Conservation (phyloP, 2,888 invertebrate genomes). For the Pachliopta kotzebuea region DNA sequence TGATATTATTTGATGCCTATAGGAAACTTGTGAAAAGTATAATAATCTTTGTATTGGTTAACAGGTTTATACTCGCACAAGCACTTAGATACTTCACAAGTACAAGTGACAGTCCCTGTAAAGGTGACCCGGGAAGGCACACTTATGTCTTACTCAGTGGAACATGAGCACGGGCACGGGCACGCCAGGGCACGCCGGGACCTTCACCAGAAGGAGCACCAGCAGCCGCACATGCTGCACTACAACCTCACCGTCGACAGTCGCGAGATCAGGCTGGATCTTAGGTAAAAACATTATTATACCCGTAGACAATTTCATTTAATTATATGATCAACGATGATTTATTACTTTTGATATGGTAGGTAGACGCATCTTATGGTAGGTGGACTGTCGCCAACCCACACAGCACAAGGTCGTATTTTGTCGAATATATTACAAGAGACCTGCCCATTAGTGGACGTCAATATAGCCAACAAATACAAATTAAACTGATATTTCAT, state of each 20-base stretch:
- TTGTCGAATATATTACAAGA: too few relatives aligned
- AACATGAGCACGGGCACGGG: slow-evolving; percentile 75
- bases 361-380: too few relatives aligned
- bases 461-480: too few relatives aligned
- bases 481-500: too few relatives aligned
- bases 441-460: too few relatives aligned
- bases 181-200: slow-evolving; percentile 76
- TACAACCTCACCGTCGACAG: slow-evolving; percentile 75
- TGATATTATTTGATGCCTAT: too few relatives aligned
- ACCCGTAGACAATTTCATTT: too few relatives aligned
- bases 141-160: slow-evolving; percentile 78
- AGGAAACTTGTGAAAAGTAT: neutral
- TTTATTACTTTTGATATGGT: too few relatives aligned
- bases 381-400: too few relatives aligned
- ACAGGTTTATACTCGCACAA: slow-evolving; percentile 75
- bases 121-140: slow-evolving; percentile 81
- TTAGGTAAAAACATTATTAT: slow-evolving; percentile 53
- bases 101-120: slow-evolving; percentile 81
- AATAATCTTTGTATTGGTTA: slow-evolving; percentile 7
- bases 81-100: slow-evolving; percentile 73
- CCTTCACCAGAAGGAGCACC: slow-evolving; percentile 53
- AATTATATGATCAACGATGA: too few relatives aligned
- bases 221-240: slow-evolving; percentile 59
- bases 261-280: slow-evolving; percentile 65
- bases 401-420: too few relatives aligned